These are phyloP conservation scores for Lepidurus apus DNA, from an alignment of 1,140 invertebrate species.

Conservation along the genomic window DNA sequence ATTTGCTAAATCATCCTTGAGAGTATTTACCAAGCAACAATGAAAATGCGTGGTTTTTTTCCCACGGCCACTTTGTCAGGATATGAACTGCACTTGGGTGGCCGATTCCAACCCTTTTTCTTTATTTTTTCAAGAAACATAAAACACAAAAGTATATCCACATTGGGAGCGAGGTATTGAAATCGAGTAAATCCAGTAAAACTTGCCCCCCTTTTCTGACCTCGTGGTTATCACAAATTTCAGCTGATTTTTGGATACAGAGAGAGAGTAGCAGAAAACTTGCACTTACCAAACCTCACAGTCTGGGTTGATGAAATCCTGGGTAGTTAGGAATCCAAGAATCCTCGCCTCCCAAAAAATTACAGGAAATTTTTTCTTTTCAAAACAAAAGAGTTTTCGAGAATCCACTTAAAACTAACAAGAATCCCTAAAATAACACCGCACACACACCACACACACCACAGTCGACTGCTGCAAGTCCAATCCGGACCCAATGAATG, in stretches of 20 bases:
- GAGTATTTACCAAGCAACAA: no score
- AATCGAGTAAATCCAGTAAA: no score
- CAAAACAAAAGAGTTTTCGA: no score
- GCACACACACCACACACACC: neutral
- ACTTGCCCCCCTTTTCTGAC: neutral
- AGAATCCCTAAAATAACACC: neutral
- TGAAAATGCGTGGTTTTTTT: neutral
- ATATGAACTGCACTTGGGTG: neutral
- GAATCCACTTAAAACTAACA: no score
- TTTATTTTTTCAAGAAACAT: neutral
- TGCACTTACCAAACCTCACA: neutral
- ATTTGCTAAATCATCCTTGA: no score
- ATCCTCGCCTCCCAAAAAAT: no score
- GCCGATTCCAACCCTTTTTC: neutral
- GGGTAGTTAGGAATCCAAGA: no score
- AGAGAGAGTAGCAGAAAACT: neutral
- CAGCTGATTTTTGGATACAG: neutral
- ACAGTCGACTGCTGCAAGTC: slow-evolving; percentile 6
- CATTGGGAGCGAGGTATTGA: no score
- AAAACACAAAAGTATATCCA: no score
- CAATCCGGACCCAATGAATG: slow-evolving; percentile 7
- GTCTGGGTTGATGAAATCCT: no score
- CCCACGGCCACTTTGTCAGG: neutral
- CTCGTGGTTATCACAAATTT: neutral
- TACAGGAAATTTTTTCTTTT: no score